These are phyloP conservation scores for Aplochiton taeniatus DNA, from an alignment of 2,797 vertebrate genomes.

Conservation along the genomic window DNA sequence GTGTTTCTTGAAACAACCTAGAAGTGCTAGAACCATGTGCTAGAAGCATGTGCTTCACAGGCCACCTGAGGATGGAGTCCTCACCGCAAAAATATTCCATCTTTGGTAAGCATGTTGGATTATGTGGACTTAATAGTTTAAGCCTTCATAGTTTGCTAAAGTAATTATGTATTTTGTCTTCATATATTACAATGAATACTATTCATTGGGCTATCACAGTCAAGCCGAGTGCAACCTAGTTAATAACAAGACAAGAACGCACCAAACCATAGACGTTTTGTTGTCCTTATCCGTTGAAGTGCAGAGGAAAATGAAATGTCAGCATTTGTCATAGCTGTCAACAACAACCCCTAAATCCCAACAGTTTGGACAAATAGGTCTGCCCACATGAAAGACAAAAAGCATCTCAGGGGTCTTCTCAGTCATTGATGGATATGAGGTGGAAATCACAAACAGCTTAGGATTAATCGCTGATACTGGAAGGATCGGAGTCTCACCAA, in stretches of 20 bases:
- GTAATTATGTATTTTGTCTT: too few species aligned
- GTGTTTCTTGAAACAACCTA: slow-evolving; percentile 59
- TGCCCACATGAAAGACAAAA: slow-evolving; percentile 27
- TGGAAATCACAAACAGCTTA: slow-evolving; percentile 58
- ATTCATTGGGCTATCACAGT: too few species aligned
- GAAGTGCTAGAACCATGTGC: slow-evolving; percentile 16
- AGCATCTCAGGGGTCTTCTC: slow-evolving; percentile 29
- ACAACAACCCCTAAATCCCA: slow-evolving; percentile 33
- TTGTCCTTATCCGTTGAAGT: neutral
- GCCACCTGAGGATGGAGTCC: slow-evolving; percentile 46
- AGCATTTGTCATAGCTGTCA: slow-evolving; percentile 11
- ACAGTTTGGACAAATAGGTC: slow-evolving; percentile 26
- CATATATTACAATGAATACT: too few species aligned
- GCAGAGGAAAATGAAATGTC: too few species aligned
- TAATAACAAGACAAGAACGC: too few species aligned
- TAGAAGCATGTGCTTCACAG: slow-evolving; percentile 26
- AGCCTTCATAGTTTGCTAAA: too few species aligned
- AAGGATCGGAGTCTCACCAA: slow-evolving; percentile 36
- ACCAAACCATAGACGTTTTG: neutral
- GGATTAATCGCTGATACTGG: slow-evolving; percentile 53
- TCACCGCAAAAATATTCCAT: neutral
- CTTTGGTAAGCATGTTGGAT: slow-evolving; percentile 8
- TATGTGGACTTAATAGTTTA: slow-evolving; percentile 3
- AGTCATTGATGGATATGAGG: slow-evolving; percentile 54
- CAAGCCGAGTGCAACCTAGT: too few species aligned